These are phyloP conservation scores for Pachycephus smyrnensis DNA, from an alignment of 2,888 invertebrate genomes.

Conservation along the genomic window DNA sequence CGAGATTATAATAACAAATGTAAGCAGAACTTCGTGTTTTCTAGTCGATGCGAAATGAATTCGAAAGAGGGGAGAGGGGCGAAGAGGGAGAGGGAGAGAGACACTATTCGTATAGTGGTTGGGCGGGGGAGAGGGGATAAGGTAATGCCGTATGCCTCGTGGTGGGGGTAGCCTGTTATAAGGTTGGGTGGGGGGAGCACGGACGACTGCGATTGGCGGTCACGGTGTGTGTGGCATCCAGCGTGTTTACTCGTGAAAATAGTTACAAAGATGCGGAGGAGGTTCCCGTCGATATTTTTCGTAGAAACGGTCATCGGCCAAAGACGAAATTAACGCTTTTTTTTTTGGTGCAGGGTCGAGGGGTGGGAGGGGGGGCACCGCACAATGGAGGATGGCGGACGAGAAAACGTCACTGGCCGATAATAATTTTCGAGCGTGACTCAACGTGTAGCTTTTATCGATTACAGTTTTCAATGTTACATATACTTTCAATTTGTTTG, in stretches of 20 bases:
- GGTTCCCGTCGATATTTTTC: background rate
- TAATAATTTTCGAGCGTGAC: background rate
- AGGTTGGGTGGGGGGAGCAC: background rate
- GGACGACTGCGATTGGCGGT: background rate
- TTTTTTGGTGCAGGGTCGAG: background rate
- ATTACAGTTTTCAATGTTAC: slow-evolving; percentile 49
- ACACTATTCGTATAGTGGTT: background rate
- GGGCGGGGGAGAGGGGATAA: background rate
- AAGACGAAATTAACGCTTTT: background rate
- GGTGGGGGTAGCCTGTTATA: background rate
- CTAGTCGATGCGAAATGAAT: slow-evolving; percentile 23
- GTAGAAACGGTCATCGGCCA: background rate
- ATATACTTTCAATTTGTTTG: slow-evolving; percentile 48
- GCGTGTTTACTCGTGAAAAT: background rate
- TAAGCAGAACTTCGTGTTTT: slow-evolving; percentile 35
- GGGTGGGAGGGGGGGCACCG: background rate
- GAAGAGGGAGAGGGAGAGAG: background rate
- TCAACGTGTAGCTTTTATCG: slow-evolving; percentile 40
- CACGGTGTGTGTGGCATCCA: background rate
- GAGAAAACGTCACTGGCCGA: background rate
- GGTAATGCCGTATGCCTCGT: background rate
- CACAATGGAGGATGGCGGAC: too few species aligned
- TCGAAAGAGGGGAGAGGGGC: background rate
- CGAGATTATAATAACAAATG: slow-evolving; percentile 45
- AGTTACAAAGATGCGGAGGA: background rate